phyloP scores from a whole-genome alignment of 2,797 vertebrate genomes.

The Odontamblyopus rebecca region DNA sequence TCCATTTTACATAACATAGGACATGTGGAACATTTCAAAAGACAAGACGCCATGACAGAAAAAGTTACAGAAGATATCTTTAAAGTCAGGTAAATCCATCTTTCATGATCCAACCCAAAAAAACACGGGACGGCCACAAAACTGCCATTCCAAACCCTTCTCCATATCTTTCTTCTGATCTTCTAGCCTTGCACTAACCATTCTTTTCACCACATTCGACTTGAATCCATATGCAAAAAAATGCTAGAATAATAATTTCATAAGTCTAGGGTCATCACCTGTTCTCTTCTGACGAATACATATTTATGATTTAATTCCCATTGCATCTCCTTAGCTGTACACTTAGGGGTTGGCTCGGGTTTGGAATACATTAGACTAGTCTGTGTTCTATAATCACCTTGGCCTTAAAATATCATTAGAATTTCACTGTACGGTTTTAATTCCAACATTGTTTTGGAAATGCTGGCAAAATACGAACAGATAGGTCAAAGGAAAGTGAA shows the following conservation, averaged over 20 bases:
- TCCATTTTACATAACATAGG: no score
- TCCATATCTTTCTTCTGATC: no score
- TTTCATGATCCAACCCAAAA: no score
- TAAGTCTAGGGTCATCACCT: slow-evolving; percentile 5
- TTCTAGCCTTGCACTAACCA: background rate
- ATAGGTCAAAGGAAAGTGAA: background rate
- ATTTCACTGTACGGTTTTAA: background rate
- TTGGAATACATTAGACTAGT: background rate
- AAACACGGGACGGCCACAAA: no score
- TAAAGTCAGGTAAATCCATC: no score
- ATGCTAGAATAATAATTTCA: background rate
- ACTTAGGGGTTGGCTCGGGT: slow-evolving; percentile 11
- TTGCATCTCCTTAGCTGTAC: background rate
- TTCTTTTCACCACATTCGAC: background rate
- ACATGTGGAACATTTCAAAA: background rate
- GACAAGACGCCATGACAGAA: no score
- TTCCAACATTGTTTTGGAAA: slow-evolving; percentile 4
- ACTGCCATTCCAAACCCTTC: no score
- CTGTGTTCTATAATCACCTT: slow-evolving; percentile 23
- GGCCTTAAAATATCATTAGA: slow-evolving; percentile 9
- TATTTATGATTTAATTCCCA: slow-evolving; percentile 23
- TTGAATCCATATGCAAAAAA: slow-evolving; percentile 8
- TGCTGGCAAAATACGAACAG: background rate
- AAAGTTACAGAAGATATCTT: no score
- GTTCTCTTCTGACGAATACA: slow-evolving; percentile 7